phyloP scores from a whole-genome alignment of 2,797 vertebrate species.

The Mareca strepera region DNA sequence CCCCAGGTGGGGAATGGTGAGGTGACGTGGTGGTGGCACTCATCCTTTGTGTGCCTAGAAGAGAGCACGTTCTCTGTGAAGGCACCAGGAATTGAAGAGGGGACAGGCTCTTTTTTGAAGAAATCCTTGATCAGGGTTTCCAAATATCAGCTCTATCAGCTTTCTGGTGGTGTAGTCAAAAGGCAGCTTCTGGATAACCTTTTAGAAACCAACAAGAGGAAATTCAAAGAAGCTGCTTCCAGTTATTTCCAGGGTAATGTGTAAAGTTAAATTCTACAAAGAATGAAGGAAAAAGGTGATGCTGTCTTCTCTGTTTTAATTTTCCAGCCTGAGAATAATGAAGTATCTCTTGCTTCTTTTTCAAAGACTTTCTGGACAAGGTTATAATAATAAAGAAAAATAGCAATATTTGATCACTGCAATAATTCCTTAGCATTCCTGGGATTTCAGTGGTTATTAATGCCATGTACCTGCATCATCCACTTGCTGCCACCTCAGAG shows the following conservation, averaged over 20 bases:
- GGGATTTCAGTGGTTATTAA: not conserved
- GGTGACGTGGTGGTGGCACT: not conserved
- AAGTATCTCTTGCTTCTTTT: not conserved
- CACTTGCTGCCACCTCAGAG: not conserved
- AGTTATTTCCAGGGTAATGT: not conserved
- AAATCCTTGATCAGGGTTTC: not conserved
- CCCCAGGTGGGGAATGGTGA: fast-evolving
- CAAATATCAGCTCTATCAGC: not conserved
- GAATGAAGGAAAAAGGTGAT: not conserved
- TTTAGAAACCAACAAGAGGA: not conserved
- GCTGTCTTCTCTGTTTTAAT: not conserved
- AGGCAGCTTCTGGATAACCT: not conserved
- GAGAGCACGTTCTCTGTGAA: not conserved
- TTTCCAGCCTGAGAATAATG: not conserved
- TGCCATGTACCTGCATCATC: not conserved
- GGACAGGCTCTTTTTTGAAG: not conserved
- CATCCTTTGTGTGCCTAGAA: not conserved
- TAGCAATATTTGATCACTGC: not conserved
- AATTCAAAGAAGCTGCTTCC: not conserved
- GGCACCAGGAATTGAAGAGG: not conserved
- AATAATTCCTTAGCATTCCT: not conserved
- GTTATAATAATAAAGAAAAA: not conserved
- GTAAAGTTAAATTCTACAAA: not conserved
- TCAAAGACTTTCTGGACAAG: not conserved
- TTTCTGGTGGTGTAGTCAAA: not conserved